Evolutionary conservation across 2,113 vertebrate genomes (phyloP), one percentile per base, ranked within the genome.

Genomic region (Micromys minutus): DNA sequence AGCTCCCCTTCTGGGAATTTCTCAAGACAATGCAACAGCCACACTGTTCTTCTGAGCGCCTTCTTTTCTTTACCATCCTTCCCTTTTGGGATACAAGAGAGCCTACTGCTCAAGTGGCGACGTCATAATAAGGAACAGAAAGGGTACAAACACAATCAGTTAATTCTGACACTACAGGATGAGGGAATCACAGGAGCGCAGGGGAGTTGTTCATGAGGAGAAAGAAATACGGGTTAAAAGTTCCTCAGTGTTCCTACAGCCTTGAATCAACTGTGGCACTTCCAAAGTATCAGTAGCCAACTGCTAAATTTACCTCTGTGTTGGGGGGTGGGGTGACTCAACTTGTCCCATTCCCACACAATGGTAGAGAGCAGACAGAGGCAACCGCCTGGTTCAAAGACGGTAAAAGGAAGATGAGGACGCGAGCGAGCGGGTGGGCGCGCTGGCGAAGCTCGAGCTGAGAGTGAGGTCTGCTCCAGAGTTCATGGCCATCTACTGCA

Each of bases 191-290:
- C 36, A 3, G 61, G 77, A 95, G 86, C 3, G 19, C 3, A 1
- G 8, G 7, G n/a, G 42, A 85, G 36, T 69, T 65, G 17, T 47
- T 83, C 80, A 77, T 61, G 52, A 47, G 24, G 13, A 39, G 65
- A 42, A 89, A 63, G 76, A 59, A 29, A 4, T 26, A 36, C 83
- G 74, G 71, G 74, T 47, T 45, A 76, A 29, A 89, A 87, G 26
- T 47, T 34, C 42, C 36, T 81, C 16, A 6, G 8, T 72, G 22
- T 1, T 52, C 69, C 76, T 42, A 47, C 10, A 52, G 26, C 15
- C 96, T 63, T 83, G 17, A 89, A 63, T 91, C 83, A 75, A 29
- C 83, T 81, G 75, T 17, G 7, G 36, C 7, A 76, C 36, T 36
- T 65, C 57, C 80, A 69, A 45, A 72, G 7, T 50, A 77, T 29